Evolutionary conservation across 2,888 invertebrate genomes (phyloP).

Genomic region (Lithophane leautieri): DNA sequence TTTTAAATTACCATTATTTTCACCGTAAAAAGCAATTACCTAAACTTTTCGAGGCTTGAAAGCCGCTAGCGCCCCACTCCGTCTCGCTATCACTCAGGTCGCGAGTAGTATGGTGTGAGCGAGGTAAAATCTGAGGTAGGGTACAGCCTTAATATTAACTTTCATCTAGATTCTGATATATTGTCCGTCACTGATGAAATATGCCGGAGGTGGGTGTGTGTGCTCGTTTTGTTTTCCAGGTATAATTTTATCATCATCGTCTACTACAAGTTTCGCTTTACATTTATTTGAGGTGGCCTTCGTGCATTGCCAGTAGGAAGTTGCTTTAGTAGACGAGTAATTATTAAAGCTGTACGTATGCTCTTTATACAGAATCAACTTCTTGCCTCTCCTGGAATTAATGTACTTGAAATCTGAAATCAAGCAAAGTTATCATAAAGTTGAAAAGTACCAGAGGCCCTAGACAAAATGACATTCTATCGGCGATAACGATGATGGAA

Average conservation of each 20-base stretch:
- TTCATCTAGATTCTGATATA: constrained; percentile 20
- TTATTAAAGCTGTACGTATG: constrained; percentile 23
- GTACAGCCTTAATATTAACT: too few species aligned
- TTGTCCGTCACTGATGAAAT: constrained; percentile 4
- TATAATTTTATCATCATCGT: constrained; percentile 6
- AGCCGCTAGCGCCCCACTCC: too few species aligned
- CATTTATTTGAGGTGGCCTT: constrained; percentile 3
- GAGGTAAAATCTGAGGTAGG: too few species aligned
- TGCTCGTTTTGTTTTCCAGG: background rate
- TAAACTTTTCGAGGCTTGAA: too few species aligned
- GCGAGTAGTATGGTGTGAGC: too few species aligned
- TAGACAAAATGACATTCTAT: too few species aligned
- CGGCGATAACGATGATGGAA: too few species aligned
- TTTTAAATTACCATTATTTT: too few species aligned
- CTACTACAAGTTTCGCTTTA: constrained; percentile 26
- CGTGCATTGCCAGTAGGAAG: constrained; percentile 19
- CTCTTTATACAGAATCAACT: constrained; percentile 22
- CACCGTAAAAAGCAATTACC: too few species aligned
- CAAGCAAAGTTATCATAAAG: background rate
- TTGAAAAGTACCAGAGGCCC: background rate
- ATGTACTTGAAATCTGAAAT: constrained; percentile 37
- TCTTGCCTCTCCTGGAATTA: constrained; percentile 25
- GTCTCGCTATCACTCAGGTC: too few species aligned
- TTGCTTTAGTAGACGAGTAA: constrained; percentile 18
- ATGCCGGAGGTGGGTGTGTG: constrained; percentile 15